Base-by-base conservation (phyloP, 2,797 vertebrate genomes). In the Ctenopoma multispine region DNA sequence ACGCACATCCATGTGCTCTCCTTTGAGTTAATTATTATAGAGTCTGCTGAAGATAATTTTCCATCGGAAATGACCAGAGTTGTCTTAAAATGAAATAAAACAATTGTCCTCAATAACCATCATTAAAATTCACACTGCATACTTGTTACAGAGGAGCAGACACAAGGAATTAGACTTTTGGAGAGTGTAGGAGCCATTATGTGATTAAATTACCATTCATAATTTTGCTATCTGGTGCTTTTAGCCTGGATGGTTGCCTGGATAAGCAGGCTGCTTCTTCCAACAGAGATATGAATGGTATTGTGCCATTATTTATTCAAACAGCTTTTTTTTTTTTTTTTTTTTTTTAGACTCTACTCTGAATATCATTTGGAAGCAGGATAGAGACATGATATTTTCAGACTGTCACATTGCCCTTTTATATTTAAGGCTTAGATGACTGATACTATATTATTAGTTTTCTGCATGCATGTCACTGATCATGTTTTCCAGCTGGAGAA, bases 161-260 rank as follows among this genome's bases (percentile, higher is more conserved):
- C 90, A 92, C 67, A 93, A 95, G 91, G 94, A 96, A 96, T 96
- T 94, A 94, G 92, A 94, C 94, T 93, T 94, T 94, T 93, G 93
- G 93, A 95, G 94, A 95, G 94, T 94, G 91, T 94, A 92, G 95
- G 92, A 95, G 92, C 95, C 93, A 96, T 96, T 96, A 95, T 95
- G 93, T 95, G 94, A 96, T 96, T 95, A 95, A 96, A 97, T 93
- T 95, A 94, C 92, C 93, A 95, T 96, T 96, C 94, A 95, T 95
- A 94, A 95, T 95, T 95, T 94, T 94, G 92, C 74, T 93, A 92
- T 95, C 93, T 93, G 91, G 77, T 94, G 92, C 79, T 89, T 85
- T 84, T 81, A 86, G 75, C 56, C 65, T 85, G 82, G 82, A 84
- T 72, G 57, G 38, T 50, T 82, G 78, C 80, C 77, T 85, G 74